Base-by-base conservation (phyloP, 2,113 vertebrate genomes). In the Plecotus auritus region DNA sequence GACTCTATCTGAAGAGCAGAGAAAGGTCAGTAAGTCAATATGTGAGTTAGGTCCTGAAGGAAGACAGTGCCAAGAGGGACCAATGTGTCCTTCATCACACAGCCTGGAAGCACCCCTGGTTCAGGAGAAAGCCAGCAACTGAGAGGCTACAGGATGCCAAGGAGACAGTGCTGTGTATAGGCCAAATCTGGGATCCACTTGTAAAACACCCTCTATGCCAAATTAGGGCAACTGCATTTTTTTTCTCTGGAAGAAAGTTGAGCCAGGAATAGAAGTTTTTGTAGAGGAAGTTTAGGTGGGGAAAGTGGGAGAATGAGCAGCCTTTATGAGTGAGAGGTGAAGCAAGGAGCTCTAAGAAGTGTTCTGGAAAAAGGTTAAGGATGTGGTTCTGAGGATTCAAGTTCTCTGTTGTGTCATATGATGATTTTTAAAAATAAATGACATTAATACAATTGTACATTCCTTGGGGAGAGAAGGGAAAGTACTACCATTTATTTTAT, bases 91-190 rank as follows among this genome's bases (percentile, higher is more conserved):
- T 22, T 32, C 16, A 42, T n/a, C 18, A 59, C 3, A 8, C 7
- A 11, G 35, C 51, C 32, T 30, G 28, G 51, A 35, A 30, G 35
- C 4, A 4, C 18, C 23, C n/a, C 14, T 54, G 16, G 64, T 35
- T 42, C 56, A 66, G 47, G 17, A 76, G 30, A 78, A 42, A 76
- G 22, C 11, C 10, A 72, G 26, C 40, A 30, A 49, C 30, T 17
- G n/a, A 86, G 20, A 92, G 54, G 3, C 17, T 69, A 7, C 16
- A n/a, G 32, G 17, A 42, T 42, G 9, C 12, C 20, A 56, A 35
- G 16, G 49, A 51, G 1, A 6, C 47, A 5, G 26, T 35, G n/a
- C 5, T 17, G 4, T 26, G 1, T 9, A 4, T 23, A n/a, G n/a
- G 56, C 22, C 61, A 32, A 16, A 9, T 56, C 30, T 49, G 61